Percentiles rank a stretch among this genome's conserved stretches.
phyloP scores from a whole-genome alignment of 1,140 invertebrate species.

The silkworm (Bombyx mori) region ASM3026992v2 NC_085112.1:11014001-11014500 shows the following conservation, averaged over 20 bases:
- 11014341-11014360: too few species aligned
- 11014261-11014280: too few species aligned
- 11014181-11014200: neutral
- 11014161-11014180: slow-evolving; percentile 12
- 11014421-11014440: too few species aligned
- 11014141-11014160: slow-evolving; percentile 13
- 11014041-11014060: slow-evolving; percentile 10
- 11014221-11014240: too few species aligned
- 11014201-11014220: too few species aligned
- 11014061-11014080: slow-evolving; percentile 1
- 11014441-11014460: too few species aligned
- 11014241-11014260: too few species aligned
- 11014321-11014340: too few species aligned
- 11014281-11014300: neutral
- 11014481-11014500: slow-evolving; percentile 11
- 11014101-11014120: slow-evolving; percentile 20
- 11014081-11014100: slow-evolving; percentile 6
- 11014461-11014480: slow-evolving; percentile 12
- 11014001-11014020: slow-evolving; percentile 22
- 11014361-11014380: too few species aligned
- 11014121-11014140: slow-evolving; percentile 16
- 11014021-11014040: slow-evolving; percentile 13
- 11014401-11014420: too few species aligned
- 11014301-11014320: neutral
- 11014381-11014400: too few species aligned